These are phyloP conservation scores for Tyrannus savana DNA, from an alignment of 2,113 vertebrate genomes.

Conservation along the genomic window DNA sequence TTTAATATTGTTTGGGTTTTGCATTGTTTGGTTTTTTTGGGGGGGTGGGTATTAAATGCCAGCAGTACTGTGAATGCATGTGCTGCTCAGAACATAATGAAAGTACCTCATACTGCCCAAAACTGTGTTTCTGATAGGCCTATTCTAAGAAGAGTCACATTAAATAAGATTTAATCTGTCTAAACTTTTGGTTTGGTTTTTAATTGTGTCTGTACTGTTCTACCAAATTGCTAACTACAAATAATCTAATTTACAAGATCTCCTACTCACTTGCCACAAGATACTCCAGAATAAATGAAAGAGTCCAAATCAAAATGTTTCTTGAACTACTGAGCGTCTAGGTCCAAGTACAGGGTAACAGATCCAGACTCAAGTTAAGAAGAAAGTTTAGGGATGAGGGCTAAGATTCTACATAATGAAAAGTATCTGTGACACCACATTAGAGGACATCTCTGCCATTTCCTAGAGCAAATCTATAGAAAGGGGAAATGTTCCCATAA, in stretches of 20 bases:
- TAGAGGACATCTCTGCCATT: neutral
- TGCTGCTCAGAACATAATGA: neutral
- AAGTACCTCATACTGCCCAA: neutral
- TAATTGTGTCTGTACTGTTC: neutral
- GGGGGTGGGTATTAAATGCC: neutral
- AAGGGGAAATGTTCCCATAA: neutral
- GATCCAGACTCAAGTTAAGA: neutral
- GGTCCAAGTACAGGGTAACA: neutral
- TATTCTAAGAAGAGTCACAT: neutral
- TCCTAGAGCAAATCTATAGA: neutral
- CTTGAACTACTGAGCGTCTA: neutral
- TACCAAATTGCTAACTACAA: neutral
- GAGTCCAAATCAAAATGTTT: neutral
- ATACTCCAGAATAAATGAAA: neutral
- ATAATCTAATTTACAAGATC: neutral
- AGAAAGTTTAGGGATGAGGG: neutral
- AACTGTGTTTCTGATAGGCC: neutral
- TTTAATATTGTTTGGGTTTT: neutral
- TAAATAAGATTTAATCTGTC: neutral
- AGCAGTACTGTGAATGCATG: neutral
- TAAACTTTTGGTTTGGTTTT: neutral
- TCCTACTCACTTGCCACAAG: neutral
- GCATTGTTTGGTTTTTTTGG: neutral
- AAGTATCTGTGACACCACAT: neutral
- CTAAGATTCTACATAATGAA: neutral